Evolutionary conservation across 2,888 invertebrate species (phyloP).

Genomic region (Carpatolechia fugitivella): DNA sequence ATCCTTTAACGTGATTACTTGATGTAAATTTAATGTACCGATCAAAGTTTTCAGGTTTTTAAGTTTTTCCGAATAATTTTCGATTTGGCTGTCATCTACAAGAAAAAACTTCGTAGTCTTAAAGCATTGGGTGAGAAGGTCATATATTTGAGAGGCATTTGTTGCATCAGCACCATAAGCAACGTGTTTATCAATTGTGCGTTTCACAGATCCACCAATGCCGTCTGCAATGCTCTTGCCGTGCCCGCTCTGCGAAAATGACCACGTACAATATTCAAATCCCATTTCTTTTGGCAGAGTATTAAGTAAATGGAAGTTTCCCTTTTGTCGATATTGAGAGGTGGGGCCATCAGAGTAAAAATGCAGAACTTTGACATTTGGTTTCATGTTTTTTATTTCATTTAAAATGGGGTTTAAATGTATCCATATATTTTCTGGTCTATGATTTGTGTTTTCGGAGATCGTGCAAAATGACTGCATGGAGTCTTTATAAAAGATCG

Average conservation of each 20-base stretch:
- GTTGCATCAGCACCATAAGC: constrained; percentile 6
- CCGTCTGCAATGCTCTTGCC: constrained; percentile 24
- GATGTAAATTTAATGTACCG: constrained; percentile 10
- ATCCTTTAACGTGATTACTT: neutral
- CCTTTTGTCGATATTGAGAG: constrained; percentile 25
- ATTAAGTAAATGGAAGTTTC: constrained; percentile 22
- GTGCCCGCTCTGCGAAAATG: constrained; percentile 22
- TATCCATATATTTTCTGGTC: constrained; percentile 17
- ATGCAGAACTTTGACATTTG: constrained; percentile 17
- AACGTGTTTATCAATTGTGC: constrained; percentile 3
- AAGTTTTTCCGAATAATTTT: no score
- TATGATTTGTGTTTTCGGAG: constrained; percentile 16
- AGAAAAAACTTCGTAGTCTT: no score
- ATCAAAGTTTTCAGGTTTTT: constrained; percentile 7
- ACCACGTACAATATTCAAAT: constrained; percentile 20
- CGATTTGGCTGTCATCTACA: no score
- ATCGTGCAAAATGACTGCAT: constrained; percentile 15
- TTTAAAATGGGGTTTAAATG: constrained; percentile 14
- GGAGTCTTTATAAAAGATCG: constrained; percentile 11
- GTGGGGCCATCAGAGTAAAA: constrained; percentile 22
- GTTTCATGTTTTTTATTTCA: constrained; percentile 12
- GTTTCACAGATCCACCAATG: constrained; percentile 20
- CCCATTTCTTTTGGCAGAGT: constrained; percentile 11
- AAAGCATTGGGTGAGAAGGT: no score
- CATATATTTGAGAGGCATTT: no score